Percentiles rank a stretch among this genome's conserved stretches.
phyloP scores from a whole-genome alignment of 2,797 vertebrate species.

The Oryzias dopingdopingensis region DNA sequence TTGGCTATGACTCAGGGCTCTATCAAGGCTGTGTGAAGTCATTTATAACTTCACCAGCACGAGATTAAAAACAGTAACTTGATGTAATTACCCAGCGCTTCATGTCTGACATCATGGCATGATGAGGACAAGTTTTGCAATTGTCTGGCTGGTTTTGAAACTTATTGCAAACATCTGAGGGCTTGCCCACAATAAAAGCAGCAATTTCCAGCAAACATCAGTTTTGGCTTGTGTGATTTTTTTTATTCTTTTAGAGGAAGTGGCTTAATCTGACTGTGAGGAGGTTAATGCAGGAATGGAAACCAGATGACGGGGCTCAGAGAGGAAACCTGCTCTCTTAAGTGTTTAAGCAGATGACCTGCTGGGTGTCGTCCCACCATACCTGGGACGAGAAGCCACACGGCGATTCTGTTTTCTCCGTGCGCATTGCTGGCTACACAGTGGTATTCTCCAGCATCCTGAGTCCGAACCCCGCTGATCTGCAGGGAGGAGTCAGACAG shows the following conservation, averaged over 20 bases:
- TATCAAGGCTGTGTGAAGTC: slow-evolving; percentile 42
- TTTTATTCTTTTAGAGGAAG: slow-evolving; percentile 57
- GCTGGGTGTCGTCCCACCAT: slow-evolving; percentile 35
- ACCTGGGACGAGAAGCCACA: slow-evolving; percentile 90
- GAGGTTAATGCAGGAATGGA: slow-evolving; percentile 63
- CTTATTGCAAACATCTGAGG: slow-evolving; percentile 35
- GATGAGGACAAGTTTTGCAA: slow-evolving; percentile 28
- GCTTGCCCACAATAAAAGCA: slow-evolving; percentile 25
- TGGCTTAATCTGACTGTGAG: slow-evolving; percentile 43
- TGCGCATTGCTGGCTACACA: slow-evolving; percentile 79
- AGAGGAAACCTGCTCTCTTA: slow-evolving; percentile 45
- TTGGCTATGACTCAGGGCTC: slow-evolving; percentile 42
- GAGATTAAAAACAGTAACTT: slow-evolving; percentile 37
- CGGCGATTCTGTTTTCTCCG: slow-evolving; percentile 69
- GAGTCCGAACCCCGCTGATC: slow-evolving; percentile 64
- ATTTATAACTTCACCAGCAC: slow-evolving; percentile 47
- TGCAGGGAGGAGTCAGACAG: slow-evolving; percentile 82
- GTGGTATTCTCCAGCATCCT: slow-evolving; percentile 82
- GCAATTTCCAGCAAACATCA: slow-evolving; percentile 45
- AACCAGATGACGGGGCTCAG: slow-evolving; percentile 66
- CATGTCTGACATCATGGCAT: slow-evolving; percentile 41
- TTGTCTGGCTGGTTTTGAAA: slow-evolving; percentile 39
- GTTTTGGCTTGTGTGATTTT: slow-evolving; percentile 40
- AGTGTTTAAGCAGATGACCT: slow-evolving; percentile 65
- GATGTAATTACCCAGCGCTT: slow-evolving; percentile 29